These are phyloP conservation scores for Rachycentron canadum DNA, from an alignment of 2,797 vertebrate genomes.

Conservation along the genomic window DNA sequence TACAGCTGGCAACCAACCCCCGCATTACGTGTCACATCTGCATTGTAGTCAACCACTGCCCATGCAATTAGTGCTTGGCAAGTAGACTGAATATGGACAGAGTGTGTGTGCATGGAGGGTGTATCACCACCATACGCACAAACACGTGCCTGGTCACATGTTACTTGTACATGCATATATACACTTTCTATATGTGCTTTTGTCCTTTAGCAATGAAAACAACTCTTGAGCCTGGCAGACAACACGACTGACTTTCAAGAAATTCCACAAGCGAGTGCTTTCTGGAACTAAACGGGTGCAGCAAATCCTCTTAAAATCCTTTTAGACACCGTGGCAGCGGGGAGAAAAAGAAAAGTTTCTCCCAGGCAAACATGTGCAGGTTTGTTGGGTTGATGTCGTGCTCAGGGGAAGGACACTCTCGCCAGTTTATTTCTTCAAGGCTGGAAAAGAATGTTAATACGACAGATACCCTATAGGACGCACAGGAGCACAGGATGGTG, in stretches of 20 bases:
- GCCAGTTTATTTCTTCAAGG: constrained; percentile 76
- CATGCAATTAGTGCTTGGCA: constrained; percentile 66
- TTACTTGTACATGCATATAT: constrained; percentile 11
- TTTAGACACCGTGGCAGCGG: constrained; percentile 83
- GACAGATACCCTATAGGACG: constrained; percentile 48
- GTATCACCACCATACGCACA: not conserved
- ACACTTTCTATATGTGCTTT: constrained; percentile 32
- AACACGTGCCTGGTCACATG: constrained; percentile 31
- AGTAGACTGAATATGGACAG: constrained; percentile 14
- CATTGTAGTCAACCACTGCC: constrained; percentile 64
- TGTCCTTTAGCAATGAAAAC: constrained; percentile 66
- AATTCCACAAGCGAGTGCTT: constrained; percentile 84
- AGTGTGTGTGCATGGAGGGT: constrained; percentile 19
- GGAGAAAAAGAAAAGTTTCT: constrained; percentile 82
- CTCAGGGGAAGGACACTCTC: constrained; percentile 80
- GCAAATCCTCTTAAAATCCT: constrained; percentile 89
- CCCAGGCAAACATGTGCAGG: constrained; percentile 84
- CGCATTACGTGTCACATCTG: constrained; percentile 68
- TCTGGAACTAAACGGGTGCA: constrained; percentile 87
- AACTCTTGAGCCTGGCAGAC: constrained; percentile 70
- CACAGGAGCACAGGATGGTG: constrained; percentile 23
- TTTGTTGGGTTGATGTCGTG: constrained; percentile 83
- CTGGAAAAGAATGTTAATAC: constrained; percentile 76
- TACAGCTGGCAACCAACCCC: constrained; percentile 64
- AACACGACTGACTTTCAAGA: constrained; percentile 86